These are phyloP conservation scores for Platerodrilus igneus DNA, from an alignment of 2,888 invertebrate species.

Conservation along the genomic window DNA sequence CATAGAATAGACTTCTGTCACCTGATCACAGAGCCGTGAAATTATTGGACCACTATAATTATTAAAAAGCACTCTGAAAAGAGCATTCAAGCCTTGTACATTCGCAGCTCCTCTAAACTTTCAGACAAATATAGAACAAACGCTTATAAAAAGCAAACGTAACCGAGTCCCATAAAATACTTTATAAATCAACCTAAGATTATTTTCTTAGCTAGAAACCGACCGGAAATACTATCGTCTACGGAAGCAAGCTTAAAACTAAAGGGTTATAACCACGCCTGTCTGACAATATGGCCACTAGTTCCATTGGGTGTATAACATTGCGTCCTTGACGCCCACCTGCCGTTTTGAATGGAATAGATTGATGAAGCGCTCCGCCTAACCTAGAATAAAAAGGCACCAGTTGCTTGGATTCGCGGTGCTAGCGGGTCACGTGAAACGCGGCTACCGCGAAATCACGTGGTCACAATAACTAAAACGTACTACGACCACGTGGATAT, in stretches of 20 bases:
- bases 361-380: constrained; percentile 42
- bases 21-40: too few relatives aligned
- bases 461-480: constrained; percentile 35
- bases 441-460: constrained; percentile 29
- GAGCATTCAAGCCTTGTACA: too few relatives aligned
- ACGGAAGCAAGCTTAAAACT: constrained; percentile 36
- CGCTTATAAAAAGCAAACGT: too few relatives aligned
- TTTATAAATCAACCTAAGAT: too few relatives aligned
- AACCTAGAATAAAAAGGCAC: constrained; percentile 36
- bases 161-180: too few relatives aligned
- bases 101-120: too few relatives aligned
- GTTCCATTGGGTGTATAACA: constrained; percentile 56
- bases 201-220: too few relatives aligned
- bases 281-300: constrained; percentile 61
- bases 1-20: too few relatives aligned
- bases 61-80: too few relatives aligned
- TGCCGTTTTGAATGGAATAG: constrained; percentile 42
- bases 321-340: constrained; percentile 45
- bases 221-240: constrained; percentile 21
- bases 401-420: constrained; percentile 40
- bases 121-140: too few relatives aligned
- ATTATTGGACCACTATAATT: too few relatives aligned
- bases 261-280: constrained; percentile 53
- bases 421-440: constrained; percentile 36
- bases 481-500: constrained; percentile 30